These are phyloP conservation scores for Coturnix japonica DNA, from an alignment of 2,113 vertebrate genomes.

Conservation along the genomic window DNA sequence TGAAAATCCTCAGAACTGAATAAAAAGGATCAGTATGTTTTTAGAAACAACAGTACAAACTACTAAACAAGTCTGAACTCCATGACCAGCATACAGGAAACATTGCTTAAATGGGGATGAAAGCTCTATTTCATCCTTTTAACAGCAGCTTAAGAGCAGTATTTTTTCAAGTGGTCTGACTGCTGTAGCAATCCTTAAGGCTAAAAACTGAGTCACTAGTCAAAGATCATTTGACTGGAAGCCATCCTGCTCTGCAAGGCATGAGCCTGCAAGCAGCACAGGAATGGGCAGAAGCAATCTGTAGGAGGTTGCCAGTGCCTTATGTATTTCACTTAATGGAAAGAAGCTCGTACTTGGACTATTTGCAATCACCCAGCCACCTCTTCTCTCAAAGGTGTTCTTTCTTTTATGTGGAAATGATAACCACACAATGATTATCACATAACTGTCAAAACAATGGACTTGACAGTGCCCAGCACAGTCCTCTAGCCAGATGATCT, in stretches of 20 bases:
- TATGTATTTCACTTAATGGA: background rate
- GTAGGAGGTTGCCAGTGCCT: background rate
- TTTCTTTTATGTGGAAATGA: background rate
- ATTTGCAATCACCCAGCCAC: background rate
- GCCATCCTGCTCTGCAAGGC: background rate
- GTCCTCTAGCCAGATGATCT: fast-evolving
- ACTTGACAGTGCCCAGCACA: too few species aligned
- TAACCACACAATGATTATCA: background rate
- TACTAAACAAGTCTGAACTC: background rate
- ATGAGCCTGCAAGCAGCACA: background rate
- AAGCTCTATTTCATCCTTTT: background rate
- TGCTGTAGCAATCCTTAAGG: background rate
- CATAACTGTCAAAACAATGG: fast-evolving
- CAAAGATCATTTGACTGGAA: background rate
- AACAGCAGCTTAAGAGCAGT: background rate
- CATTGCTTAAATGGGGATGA: background rate
- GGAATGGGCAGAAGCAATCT: background rate
- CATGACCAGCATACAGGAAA: background rate
- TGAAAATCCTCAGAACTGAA: background rate
- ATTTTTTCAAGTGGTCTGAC: background rate
- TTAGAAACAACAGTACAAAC: background rate
- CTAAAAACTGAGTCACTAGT: background rate
- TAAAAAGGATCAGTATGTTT: background rate
- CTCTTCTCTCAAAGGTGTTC: background rate
- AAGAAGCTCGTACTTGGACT: background rate